Percentiles rank a stretch among this genome's conserved stretches.
phyloP scores from a whole-genome alignment of 2,888 invertebrate genomes.

The Lycocerus yunnanus region DNA sequence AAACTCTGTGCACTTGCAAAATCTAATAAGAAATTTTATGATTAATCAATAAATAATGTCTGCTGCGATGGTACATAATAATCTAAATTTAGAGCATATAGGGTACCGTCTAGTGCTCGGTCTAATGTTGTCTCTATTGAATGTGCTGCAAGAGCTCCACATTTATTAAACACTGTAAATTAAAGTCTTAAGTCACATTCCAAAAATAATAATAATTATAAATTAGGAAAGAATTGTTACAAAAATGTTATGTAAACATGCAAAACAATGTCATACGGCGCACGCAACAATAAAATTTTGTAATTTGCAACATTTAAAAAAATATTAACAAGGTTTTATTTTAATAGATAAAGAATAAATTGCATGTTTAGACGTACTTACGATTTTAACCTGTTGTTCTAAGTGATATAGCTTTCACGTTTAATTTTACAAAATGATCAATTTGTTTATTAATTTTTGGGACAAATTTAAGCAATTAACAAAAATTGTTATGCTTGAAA shows the following conservation, averaged over 20 bases:
- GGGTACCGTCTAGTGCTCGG: no score
- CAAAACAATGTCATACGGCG: neutral
- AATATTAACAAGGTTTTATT: neutral
- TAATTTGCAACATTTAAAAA: neutral
- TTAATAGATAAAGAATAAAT: neutral
- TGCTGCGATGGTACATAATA: no score
- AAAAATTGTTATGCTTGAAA: no score
- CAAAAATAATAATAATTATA: neutral
- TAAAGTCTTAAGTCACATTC: neutral
- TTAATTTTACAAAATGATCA: neutral
- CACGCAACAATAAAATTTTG: neutral
- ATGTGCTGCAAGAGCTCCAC: neutral
- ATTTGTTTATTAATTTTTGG: neutral
- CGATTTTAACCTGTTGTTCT: neutral
- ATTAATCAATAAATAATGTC: no score
- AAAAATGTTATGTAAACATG: neutral
- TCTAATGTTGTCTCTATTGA: no score
- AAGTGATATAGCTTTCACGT: neutral
- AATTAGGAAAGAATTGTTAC: neutral
- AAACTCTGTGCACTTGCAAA: no score
- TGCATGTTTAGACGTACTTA: neutral
- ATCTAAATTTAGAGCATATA: no score
- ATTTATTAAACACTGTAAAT: neutral
- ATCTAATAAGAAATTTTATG: no score
- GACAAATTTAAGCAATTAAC: no score